Percentiles rank a stretch among this genome's conserved stretches.
These are phyloP conservation scores for Peucedramus taeniatus DNA, from an alignment of 2,113 vertebrate species.

Conservation along the genomic window DNA sequence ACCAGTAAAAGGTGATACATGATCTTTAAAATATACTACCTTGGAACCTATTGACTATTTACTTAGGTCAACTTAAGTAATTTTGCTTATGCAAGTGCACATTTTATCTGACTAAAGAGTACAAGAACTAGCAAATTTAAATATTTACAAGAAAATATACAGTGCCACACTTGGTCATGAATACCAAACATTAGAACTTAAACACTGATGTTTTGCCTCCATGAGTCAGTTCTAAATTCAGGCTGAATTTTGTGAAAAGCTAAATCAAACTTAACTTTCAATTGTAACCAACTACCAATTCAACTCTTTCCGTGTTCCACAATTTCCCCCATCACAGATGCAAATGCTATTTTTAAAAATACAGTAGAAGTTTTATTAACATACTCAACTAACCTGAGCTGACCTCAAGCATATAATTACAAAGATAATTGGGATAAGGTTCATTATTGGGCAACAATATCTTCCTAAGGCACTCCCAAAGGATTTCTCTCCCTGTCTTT, in stretches of 20 bases:
- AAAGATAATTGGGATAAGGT: background rate
- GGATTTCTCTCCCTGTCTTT: background rate
- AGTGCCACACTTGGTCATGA: accelerated
- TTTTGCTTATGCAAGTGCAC: background rate
- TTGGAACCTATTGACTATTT: background rate
- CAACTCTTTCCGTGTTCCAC: background rate
- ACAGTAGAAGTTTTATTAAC: background rate
- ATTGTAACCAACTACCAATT: background rate
- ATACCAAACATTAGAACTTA: background rate
- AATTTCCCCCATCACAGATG: background rate
- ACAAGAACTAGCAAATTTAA: background rate
- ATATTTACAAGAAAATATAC: background rate
- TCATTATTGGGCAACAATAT: background rate
- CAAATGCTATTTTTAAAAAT: background rate
- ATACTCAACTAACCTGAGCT: background rate
- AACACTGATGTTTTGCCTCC: background rate
- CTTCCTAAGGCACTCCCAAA: background rate
- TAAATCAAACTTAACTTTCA: background rate
- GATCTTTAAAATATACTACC: background rate
- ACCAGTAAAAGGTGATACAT: background rate
- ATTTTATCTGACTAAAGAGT: background rate
- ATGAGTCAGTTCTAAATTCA: background rate
- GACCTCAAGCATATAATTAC: background rate
- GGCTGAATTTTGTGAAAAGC: background rate
- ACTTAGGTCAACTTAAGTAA: background rate